phyloP scores from a whole-genome alignment of 2,888 invertebrate genomes.

The Xestia xanthographa region DNA sequence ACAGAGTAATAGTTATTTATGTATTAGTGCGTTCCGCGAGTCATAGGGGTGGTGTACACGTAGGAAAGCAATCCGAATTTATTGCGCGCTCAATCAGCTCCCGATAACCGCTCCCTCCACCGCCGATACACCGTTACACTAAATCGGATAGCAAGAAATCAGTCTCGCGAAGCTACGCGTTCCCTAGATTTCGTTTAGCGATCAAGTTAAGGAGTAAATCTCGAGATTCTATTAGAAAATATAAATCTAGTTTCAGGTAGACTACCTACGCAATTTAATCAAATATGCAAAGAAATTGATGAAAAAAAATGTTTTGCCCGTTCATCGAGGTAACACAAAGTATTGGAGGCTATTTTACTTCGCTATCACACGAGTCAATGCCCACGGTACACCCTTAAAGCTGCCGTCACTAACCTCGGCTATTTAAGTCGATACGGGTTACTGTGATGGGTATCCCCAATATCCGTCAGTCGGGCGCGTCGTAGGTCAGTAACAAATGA shows the following conservation, averaged over 20 bases:
- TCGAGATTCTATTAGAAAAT: constrained; percentile 40
- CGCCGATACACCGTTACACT: constrained; percentile 70
- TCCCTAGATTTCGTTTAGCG: constrained; percentile 62
- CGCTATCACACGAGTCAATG: constrained; percentile 5
- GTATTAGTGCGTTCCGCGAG: constrained; percentile 57
- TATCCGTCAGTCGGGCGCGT: constrained; percentile 28
- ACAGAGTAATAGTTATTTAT: constrained; percentile 44
- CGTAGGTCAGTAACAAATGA: constrained; percentile 46
- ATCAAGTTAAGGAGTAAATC: constrained; percentile 40
- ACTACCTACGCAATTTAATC: constrained; percentile 4
- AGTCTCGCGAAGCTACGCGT: constrained; percentile 63
- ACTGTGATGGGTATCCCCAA: constrained; percentile 40
- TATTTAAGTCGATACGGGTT: constrained; percentile 33
- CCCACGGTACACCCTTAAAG: not conserved
- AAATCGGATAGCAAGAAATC: constrained; percentile 70
- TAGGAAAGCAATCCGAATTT: constrained; percentile 81
- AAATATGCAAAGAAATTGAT: not conserved
- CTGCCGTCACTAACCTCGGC: constrained; percentile 14
- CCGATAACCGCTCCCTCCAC: constrained; percentile 74
- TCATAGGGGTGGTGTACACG: constrained; percentile 67
- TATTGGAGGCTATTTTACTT: constrained; percentile 2
- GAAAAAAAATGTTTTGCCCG: not conserved
- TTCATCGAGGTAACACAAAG: not conserved
- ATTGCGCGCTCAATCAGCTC: constrained; percentile 81
- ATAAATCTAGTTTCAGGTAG: constrained; percentile 16